Conservation (phyloP, 1,140 invertebrate species). For the Hylaeus volcanicus region DNA sequence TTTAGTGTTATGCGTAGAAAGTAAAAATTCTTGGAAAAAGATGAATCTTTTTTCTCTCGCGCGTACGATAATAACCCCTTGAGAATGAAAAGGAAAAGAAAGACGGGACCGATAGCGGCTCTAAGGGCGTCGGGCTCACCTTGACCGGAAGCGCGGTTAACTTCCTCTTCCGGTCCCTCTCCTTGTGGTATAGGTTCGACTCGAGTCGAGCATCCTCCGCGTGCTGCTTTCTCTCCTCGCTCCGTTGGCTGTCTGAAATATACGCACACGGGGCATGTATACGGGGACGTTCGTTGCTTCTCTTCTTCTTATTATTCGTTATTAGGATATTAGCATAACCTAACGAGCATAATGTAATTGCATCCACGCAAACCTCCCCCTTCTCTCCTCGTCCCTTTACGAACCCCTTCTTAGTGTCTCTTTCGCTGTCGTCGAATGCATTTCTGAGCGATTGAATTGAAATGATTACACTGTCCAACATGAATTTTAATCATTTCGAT, state of each 20-base stretch:
- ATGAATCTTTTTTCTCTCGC: too few species aligned
- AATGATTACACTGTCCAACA: too few species aligned
- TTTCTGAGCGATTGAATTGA: too few species aligned
- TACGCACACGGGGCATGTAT: conserved; percentile 67
- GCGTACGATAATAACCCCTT: neutral
- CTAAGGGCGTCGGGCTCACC: conserved; percentile 74
- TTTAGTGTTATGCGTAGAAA: too few species aligned
- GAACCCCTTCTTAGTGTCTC: too few species aligned
- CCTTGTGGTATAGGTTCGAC: conserved; percentile 75
- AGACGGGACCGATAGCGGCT: conserved; percentile 55
- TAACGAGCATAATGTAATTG: conserved; percentile 76
- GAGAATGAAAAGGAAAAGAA: conserved; percentile 26
- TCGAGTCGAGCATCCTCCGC: conserved; percentile 76
- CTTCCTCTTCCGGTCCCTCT: conserved; percentile 80
- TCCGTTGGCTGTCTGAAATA: conserved; percentile 81
- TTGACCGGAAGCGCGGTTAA: conserved; percentile 80
- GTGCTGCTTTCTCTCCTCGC: conserved; percentile 80
- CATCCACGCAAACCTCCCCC: conserved; percentile 22
- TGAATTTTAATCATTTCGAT: too few species aligned
- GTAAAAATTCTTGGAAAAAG: too few species aligned
- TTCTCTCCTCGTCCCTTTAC: too few species aligned
- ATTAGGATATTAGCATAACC: conserved; percentile 76
- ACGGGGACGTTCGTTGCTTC: conserved; percentile 65
- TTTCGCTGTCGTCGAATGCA: neutral
- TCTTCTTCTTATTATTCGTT: conserved; percentile 75